These are phyloP conservation scores for Euspilapteryx auroguttella DNA, from an alignment of 2,888 invertebrate species.

Conservation along the genomic window DNA sequence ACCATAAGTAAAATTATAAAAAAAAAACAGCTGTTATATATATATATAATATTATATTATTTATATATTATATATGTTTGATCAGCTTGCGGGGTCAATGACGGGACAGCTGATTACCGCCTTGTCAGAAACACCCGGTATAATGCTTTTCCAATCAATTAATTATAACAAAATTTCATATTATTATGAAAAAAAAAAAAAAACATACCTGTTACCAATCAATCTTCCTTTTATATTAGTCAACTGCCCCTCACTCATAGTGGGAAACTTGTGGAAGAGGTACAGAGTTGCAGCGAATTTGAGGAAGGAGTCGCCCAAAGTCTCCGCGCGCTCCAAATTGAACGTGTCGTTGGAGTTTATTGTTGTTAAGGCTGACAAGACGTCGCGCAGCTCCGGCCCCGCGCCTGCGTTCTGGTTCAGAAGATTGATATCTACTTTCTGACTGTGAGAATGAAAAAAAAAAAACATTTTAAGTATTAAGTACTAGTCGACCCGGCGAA, in stretches of 20 bases:
- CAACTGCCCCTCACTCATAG: conserved; percentile 75
- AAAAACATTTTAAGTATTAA: too few species aligned
- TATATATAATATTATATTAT: conserved; percentile 8
- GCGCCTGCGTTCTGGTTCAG: conserved; percentile 14
- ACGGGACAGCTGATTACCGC: too few species aligned
- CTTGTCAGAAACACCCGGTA: too few species aligned
- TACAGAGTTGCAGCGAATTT: conserved; percentile 78
- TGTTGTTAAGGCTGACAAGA: conserved; percentile 68
- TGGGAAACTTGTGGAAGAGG: conserved; percentile 69
- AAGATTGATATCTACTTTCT: conserved; percentile 24
- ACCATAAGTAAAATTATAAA: too few species aligned
- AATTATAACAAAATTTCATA: background rate
- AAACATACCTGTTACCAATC: conserved; percentile 78
- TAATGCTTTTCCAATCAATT: too few species aligned
- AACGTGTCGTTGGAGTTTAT: conserved; percentile 74
- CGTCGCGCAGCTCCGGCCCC: conserved; percentile 48
- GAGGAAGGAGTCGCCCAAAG: conserved; percentile 86
- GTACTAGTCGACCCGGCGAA: too few species aligned
- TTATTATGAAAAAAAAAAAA: conserved; percentile 39
- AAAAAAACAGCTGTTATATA: too few species aligned
- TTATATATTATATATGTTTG: background rate
- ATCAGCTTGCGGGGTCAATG: too few species aligned
- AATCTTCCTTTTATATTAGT: conserved; percentile 71
- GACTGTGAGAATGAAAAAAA: conserved; percentile 17
- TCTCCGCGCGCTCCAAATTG: conserved; percentile 81